Base-by-base conservation (phyloP, 1,140 invertebrate genomes). In the Caenorhabditis tropicalis region DNA sequence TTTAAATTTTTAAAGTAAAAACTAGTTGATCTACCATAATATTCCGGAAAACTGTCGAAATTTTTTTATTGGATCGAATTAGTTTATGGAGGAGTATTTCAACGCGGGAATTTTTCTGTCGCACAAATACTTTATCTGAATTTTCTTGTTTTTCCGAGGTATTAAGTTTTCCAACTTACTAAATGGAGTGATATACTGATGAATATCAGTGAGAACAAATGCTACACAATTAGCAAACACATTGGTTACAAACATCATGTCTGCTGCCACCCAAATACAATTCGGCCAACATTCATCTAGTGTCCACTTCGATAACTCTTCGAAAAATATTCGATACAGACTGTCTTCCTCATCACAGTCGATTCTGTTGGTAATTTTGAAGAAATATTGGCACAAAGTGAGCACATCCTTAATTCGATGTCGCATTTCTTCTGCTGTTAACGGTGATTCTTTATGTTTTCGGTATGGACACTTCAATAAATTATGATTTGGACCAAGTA, bases 221-320 rank as follows among this genome's bases (percentile, higher is more conserved):
- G 33, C 27, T 3, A 74, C 65, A 31, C 65, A 74, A 24, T 15
- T 74, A 5, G 65, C 65, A 74, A 74, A 74, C 3, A 74, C 65
- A 43, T 74, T 74, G 2, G 65, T 43, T 4, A 74, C 65, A 43
- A 74, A 74, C 65, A 74, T 74, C 65, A 74, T 74, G 43, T 74
- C 65, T 15, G 65, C 65, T 24, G 65, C 36, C 27, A 43, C 65
- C 65, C 65, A 74, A 36, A 74, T 74, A 24, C 65, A 74, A 36
- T 43, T 74, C 1, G 65, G 65, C 65, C 65, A 74, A 7, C 19
- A 12, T 31, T 74, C 65, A 12, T 74, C 65, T 1, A 74, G 29
- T 21, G 65, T 74, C 65, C 65, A 74, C 24, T 74, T 74, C 7
- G 65, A 74, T 12, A 74, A 7, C 2, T 74, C 65, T 24, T 74